phyloP scores from a whole-genome alignment of 2,797 vertebrate genomes.

The Chromis chromis region DNA sequence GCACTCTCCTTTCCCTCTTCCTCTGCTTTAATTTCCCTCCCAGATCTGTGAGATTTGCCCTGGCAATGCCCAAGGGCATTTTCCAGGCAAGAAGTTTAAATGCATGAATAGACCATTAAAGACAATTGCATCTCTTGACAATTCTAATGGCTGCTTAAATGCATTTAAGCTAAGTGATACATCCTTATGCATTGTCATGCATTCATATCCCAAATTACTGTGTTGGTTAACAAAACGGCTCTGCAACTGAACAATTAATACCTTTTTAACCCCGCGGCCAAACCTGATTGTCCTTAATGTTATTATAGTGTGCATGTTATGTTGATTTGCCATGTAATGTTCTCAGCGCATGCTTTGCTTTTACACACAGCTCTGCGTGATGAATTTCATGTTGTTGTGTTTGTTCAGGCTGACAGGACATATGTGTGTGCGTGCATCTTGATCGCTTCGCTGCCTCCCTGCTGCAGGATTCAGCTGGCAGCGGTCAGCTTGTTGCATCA shows the following conservation, averaged over 20 bases:
- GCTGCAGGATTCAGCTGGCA: slow-evolving; percentile 59
- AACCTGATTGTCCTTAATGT: slow-evolving; percentile 16
- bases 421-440: slow-evolving; percentile 6
- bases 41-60: slow-evolving; percentile 57
- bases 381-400: slow-evolving; percentile 24
- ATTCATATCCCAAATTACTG: slow-evolving; percentile 21
- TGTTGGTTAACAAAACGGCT: slow-evolving; percentile 29
- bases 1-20: slow-evolving; percentile 45
- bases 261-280: neutral
- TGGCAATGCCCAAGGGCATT: slow-evolving; percentile 40
- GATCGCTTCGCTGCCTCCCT: slow-evolving; percentile 28
- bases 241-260: slow-evolving; percentile 5
- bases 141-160: slow-evolving; percentile 49
- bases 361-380: slow-evolving; percentile 8
- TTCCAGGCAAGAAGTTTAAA: slow-evolving; percentile 37
- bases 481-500: slow-evolving; percentile 61
- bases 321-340: slow-evolving; percentile 24
- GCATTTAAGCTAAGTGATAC: slow-evolving; percentile 18
- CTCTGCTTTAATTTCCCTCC: slow-evolving; percentile 50
- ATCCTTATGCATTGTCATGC: slow-evolving; percentile 17
- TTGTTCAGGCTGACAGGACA: slow-evolving; percentile 17
- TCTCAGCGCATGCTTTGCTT: slow-evolving; percentile 13
- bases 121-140: slow-evolving; percentile 39
- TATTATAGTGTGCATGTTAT: slow-evolving; percentile 6
- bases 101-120: slow-evolving; percentile 36